A percentile compares a stretch with the other conserved stretches of the same genome.
Evolutionary conservation across 2,113 vertebrate species (phyloP).

Genomic region (Opisthocomus hoazin): DNA sequence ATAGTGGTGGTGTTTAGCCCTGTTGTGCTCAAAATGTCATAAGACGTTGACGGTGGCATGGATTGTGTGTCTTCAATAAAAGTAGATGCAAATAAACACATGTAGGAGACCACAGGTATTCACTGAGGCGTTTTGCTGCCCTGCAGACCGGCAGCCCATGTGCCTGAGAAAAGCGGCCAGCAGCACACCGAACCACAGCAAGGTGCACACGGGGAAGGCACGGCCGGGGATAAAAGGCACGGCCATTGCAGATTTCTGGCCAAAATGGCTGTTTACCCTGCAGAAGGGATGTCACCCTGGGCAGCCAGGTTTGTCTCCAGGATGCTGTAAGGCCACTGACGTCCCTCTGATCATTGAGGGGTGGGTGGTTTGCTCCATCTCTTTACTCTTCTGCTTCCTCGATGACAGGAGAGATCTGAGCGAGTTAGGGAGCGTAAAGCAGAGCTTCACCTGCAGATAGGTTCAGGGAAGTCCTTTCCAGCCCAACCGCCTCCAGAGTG

Average conservation of each 20-base stretch:
- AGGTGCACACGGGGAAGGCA: background rate
- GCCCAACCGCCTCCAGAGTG: background rate
- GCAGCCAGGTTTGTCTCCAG: background rate
- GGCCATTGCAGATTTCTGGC: background rate
- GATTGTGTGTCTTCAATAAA: background rate
- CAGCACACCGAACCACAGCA: rapidly evolving
- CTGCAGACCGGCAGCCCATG: background rate
- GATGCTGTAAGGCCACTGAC: background rate
- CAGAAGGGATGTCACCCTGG: background rate
- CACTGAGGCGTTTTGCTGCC: rapidly evolving
- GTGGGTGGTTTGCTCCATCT: background rate
- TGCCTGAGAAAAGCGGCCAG: background rate
- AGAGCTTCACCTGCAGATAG: background rate
- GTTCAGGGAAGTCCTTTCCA: background rate
- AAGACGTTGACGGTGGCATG: background rate
- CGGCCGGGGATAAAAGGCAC: background rate
- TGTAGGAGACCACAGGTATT: background rate
- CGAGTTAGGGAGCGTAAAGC: background rate
- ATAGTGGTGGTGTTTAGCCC: background rate
- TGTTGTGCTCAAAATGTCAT: background rate
- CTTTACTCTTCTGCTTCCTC: background rate
- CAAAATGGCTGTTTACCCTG: background rate
- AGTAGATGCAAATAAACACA: background rate
- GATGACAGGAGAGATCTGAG: background rate
- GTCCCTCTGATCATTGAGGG: background rate